Evolutionary conservation across 1,140 invertebrate species (phyloP), one percentile per base, ranked within the genome.

Genomic region (Heliconius congener): DNA sequence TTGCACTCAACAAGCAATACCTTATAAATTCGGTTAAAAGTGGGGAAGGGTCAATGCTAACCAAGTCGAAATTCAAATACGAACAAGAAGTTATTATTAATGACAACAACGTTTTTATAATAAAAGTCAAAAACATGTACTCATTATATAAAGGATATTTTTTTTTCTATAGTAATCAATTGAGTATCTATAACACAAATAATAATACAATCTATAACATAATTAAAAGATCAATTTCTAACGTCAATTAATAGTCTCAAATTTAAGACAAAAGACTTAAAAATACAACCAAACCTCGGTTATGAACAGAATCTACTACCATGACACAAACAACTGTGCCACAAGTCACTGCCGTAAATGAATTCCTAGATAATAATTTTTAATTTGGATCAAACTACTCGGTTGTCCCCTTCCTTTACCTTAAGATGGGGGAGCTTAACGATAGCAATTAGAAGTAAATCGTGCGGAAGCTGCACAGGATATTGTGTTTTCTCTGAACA

Each of bases 401-500:
- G 60, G 27, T 30, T 6, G 60, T 66, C 60, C 60, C 60, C 60
- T 30, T 16, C 18, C 27, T 37, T 71, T 19, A 71, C 70, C 71
- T 72, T 60, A 46, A 66, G 60, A 66, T 66, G 66, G 76, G 76
- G 70, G 23, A 52, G 27, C 66, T 37, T 71, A 77, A 77, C 70
- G 76, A 72, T 76, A 75, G 84, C 87, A 88, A 90, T 91, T 90
- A 90, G 81, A 73, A 74, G 79, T 78, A 89, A 91, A 89, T 88
- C 85, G 88, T 84, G 85, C 84, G 84, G 87, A 90, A 90, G 76
- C 74, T 81, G 76, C 81, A 70, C 84, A 87, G 89, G 89, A 90
- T 87, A 89, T 90, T 89, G 85, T 87, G 82, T 89, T 86, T 86
- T 86, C 88, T 88, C 85, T 89, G 86, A 89, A 90, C 88, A 87